Evolutionary conservation across 2,113 vertebrate genomes (phyloP).

Genomic region (Gambusia holbrooki): DNA sequence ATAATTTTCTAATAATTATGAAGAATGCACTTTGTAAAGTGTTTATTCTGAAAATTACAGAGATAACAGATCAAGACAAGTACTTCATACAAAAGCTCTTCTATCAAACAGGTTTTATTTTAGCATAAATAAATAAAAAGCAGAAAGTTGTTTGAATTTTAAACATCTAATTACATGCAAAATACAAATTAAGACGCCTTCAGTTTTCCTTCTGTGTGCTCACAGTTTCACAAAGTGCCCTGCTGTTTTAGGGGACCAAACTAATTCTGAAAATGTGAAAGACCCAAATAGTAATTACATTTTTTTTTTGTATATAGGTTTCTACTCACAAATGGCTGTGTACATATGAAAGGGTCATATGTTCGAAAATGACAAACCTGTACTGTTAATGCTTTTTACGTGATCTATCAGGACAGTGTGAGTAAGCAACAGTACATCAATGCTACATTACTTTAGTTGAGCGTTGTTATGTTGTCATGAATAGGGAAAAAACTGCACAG

Average conservation of each 20-base stretch:
- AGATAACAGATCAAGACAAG: slow-evolving; percentile 22
- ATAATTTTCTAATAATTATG: not conserved
- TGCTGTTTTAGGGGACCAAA: slow-evolving; percentile 10
- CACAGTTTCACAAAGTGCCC: slow-evolving; percentile 39
- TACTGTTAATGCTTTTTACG: slow-evolving; percentile 5
- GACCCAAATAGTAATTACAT: not conserved
- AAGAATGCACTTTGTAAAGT: slow-evolving; percentile 3
- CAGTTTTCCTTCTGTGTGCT: slow-evolving; percentile 20
- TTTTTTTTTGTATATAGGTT: not conserved
- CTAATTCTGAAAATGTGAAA: not conserved
- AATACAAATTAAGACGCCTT: slow-evolving; percentile 13
- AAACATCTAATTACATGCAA: slow-evolving; percentile 45
- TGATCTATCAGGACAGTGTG: not conserved
- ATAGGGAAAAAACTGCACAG: not conserved
- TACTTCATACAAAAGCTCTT: slow-evolving; percentile 43
- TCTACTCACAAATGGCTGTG: not conserved
- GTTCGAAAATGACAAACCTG: slow-evolving; percentile 23
- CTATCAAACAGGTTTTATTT: slow-evolving; percentile 38
- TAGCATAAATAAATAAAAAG: slow-evolving; percentile 71
- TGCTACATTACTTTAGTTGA: slow-evolving; percentile 28
- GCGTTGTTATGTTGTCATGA: slow-evolving; percentile 3
- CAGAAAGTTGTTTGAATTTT: slow-evolving; percentile 49
- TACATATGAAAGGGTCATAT: slow-evolving; percentile 10
- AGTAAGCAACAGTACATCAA: slow-evolving; percentile 15
- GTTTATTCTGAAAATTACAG: slow-evolving; percentile 66